Evolutionary conservation across 2,113 vertebrate genomes (phyloP).

Genomic region (Crotalus tigris): DNA sequence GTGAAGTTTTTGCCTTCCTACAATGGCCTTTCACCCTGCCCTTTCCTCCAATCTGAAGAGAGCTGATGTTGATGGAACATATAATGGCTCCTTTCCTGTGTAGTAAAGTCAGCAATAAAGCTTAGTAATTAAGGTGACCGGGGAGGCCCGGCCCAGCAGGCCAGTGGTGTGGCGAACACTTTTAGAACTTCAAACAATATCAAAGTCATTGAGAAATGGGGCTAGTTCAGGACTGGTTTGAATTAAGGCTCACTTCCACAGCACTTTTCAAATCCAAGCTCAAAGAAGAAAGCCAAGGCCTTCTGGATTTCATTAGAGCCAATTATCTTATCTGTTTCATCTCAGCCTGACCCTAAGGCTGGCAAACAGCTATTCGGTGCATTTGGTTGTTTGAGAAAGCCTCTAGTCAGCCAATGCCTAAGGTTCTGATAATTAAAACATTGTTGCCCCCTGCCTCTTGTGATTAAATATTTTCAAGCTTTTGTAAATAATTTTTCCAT

Average conservation of each 20-base stretch:
- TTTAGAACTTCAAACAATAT: slow-evolving; percentile 97
- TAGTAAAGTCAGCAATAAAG: slow-evolving; percentile 97
- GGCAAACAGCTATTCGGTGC: slow-evolving; percentile 85
- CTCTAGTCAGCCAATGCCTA: slow-evolving; percentile 87
- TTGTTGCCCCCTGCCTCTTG: slow-evolving; percentile 89
- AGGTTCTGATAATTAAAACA: slow-evolving; percentile 96
- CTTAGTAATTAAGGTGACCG: slow-evolving; percentile 97
- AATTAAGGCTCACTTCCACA: slow-evolving; percentile 90
- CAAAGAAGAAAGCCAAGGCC: slow-evolving; percentile 86
- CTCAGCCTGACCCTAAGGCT: slow-evolving; percentile 95
- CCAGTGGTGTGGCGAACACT: slow-evolving; percentile 88
- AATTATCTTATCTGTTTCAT: slow-evolving; percentile 99
- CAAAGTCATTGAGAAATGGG: slow-evolving; percentile 86
- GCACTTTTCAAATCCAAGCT: slow-evolving; percentile 93
- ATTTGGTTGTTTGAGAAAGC: slow-evolving; percentile 91
- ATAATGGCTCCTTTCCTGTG: slow-evolving; percentile 98
- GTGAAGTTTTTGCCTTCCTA: slow-evolving; percentile 83
- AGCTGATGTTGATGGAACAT: slow-evolving; percentile 95
- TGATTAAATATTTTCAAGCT: slow-evolving; percentile 98
- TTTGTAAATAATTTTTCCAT: slow-evolving; percentile 96
- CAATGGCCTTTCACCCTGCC: slow-evolving; percentile 93
- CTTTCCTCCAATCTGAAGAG: slow-evolving; percentile 89
- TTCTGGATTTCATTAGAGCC: slow-evolving; percentile 99
- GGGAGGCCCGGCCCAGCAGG: slow-evolving; percentile 91
- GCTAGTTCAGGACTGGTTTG: slow-evolving; percentile 92